Evolutionary conservation across 2,113 vertebrate genomes (phyloP), one percentile per base, ranked within the genome.

Genomic region (Corapipo altera): DNA sequence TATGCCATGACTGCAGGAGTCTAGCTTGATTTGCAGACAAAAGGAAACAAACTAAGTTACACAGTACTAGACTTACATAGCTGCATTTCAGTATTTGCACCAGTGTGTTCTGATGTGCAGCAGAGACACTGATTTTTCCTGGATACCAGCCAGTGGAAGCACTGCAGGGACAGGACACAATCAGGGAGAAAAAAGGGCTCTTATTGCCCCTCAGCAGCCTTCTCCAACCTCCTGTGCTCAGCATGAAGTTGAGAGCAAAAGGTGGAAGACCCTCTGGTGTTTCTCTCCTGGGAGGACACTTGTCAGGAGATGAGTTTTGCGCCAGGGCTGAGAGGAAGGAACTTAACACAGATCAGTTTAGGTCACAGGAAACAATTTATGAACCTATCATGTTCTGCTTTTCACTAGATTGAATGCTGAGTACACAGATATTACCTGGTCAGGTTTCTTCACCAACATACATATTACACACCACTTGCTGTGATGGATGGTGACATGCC

Each of bases 381-480:
- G 89, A 94, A 91, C 61, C 78, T 96, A 88, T 93, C 86, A 58
- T 82, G 72, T 96, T 95, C 95, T 70, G 55, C 4, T 92, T 94
- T 92, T 83, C 70, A 87, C 88, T 37, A 75, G 73, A 52, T 67
- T 65, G 65, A 88, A 69, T 3, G 11, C 69, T 61, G 65, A 87
- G n/a, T 32, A 13, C 33, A 37, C 46, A 65, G 84, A 87, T 39
- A 52, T 41, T 39, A 44, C 22, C 16, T 16, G 91, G 70, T 92
- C 78, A 86, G 98, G 97, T 59, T 99, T 98, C 95, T 98, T 98
- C 91, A 97, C 94, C 62, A 69, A 61, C 10, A 57, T 74, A 70
- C 4, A 18, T 64, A 46, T 51, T 54, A 55, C 61, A 35, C 73
- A 75, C 73, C 27, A 1, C 67, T 95, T 87, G 91, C 94, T 90